Evolutionary conservation across 1,140 invertebrate genomes (phyloP).

Genomic region (Dufourea novaeangliae): DNA sequence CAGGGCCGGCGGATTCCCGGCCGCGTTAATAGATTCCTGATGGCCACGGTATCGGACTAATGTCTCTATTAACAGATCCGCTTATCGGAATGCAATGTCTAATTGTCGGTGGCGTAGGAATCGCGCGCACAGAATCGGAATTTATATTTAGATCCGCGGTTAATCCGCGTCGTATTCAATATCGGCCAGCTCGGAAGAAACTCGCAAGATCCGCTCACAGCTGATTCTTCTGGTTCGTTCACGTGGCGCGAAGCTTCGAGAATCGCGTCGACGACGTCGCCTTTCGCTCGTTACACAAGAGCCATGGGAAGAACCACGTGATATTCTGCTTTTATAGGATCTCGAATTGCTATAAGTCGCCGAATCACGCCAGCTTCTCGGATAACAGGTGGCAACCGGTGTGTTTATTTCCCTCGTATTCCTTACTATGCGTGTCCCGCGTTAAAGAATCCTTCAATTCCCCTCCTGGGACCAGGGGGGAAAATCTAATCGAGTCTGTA

Average conservation of each 20-base stretch:
- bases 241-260: constrained; percentile 1
- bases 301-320: constrained; percentile 28
- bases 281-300: constrained; percentile 4
- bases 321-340: constrained; percentile 43
- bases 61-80: constrained; percentile 20
- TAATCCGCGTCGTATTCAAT: constrained; percentile 16
- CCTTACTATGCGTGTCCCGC: not conserved
- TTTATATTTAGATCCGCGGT: constrained; percentile 7
- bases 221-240: not conserved
- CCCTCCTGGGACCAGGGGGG: not conserved
- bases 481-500: not conserved
- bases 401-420: constrained; percentile 15
- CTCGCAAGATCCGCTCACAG: not conserved
- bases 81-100: constrained; percentile 35
- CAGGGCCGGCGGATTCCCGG: not conserved
- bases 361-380: constrained; percentile 45
- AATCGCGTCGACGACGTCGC: not conserved
- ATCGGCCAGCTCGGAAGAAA: not conserved
- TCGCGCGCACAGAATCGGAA: not conserved
- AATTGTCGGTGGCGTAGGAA: not conserved
- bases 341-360: constrained; percentile 38
- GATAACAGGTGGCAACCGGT: constrained; percentile 45
- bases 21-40: constrained; percentile 32
- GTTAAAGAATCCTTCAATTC: not conserved
- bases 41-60: constrained; percentile 4